Conservation (phyloP, 2,113 vertebrate species). For the Lepisosteus oculatus region DNA sequence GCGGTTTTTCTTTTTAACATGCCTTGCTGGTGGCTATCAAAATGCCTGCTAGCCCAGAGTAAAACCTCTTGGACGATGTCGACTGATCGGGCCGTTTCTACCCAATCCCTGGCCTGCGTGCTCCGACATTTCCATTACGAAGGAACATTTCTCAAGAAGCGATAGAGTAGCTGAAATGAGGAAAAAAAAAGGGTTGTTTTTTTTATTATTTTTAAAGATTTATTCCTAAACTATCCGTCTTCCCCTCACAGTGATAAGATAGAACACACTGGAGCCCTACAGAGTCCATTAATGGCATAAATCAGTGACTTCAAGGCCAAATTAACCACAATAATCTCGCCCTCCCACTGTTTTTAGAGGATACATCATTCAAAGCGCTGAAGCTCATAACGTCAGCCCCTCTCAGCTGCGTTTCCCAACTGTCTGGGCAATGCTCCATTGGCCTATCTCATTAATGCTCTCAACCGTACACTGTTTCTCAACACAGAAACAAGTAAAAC, state of each 20-base stretch:
- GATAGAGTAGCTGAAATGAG: background rate
- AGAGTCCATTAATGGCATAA: background rate
- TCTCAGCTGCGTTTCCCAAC: background rate
- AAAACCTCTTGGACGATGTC: too few species aligned
- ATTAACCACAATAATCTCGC: conserved; percentile 5
- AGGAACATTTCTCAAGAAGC: too few species aligned
- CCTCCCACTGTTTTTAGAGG: conserved; percentile 2
- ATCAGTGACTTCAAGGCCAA: conserved; percentile 4
- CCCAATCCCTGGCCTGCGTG: too few species aligned
- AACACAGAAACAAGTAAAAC: background rate
- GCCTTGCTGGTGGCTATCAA: too few species aligned
- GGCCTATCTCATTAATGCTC: background rate
- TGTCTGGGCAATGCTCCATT: conserved; percentile 1
- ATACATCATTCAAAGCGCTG: background rate
- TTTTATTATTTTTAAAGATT: background rate
- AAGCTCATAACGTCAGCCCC: background rate
- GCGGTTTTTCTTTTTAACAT: too few species aligned
- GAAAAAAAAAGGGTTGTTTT: background rate
- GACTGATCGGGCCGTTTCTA: too few species aligned
- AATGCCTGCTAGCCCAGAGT: too few species aligned
- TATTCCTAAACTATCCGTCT: too few species aligned
- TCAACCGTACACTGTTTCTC: background rate
- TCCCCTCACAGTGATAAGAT: background rate
- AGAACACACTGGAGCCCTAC: background rate
- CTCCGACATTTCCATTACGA: too few species aligned